Base-by-base conservation (phyloP, 2,888 invertebrate species). In the Malthinus flaveolus region DNA sequence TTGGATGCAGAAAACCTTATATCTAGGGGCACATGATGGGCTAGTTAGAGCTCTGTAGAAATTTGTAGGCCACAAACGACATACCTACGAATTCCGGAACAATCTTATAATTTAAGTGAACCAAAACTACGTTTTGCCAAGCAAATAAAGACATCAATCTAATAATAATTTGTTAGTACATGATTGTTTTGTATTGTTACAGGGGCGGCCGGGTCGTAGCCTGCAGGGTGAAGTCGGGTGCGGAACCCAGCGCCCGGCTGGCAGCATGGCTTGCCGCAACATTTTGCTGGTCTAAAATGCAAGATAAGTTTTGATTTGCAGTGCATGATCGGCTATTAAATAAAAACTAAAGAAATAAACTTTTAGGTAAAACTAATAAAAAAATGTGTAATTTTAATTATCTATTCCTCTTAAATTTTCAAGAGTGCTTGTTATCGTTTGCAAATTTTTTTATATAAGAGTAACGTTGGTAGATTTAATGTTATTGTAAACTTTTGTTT, bases 191-290 rank as follows among this genome's bases (percentile, higher is more conserved):
- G 31, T 46, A 57, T 60, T 57, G 36, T 69, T 73, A 42, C 77
- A 83, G 82, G 80, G 81, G 81, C 80, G 79, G 80, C 80, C 80
- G 82, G 82, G 82, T 81, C 83, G 81, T 79, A 82, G 82, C 82
- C 82, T 82, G 83, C 83, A 83, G 83, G 83, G 83, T 83, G 82
- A 23, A 80, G 81, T 69, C 77, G 76, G 75, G 75, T 67, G 77
- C 71, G 71, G 78, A 77, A 78, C 76, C 77, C 78, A 78, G 73
- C 78, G 72, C 74, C 75, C 74, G 77, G 70, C 74, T 71, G 67
- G 70, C 62, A 64, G 61, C 64, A 64, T 49, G 49, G 67, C 64
- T 67, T 65, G 68, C 67, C 69, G 65, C 68, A 23, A 23, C 23
- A 23, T 23, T 37, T 49, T 31, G 47, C 63, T 62, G 57, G 59